Base-by-base conservation (phyloP, 1,140 invertebrate genomes). In the Lordiphosa clarofinis region DNA sequence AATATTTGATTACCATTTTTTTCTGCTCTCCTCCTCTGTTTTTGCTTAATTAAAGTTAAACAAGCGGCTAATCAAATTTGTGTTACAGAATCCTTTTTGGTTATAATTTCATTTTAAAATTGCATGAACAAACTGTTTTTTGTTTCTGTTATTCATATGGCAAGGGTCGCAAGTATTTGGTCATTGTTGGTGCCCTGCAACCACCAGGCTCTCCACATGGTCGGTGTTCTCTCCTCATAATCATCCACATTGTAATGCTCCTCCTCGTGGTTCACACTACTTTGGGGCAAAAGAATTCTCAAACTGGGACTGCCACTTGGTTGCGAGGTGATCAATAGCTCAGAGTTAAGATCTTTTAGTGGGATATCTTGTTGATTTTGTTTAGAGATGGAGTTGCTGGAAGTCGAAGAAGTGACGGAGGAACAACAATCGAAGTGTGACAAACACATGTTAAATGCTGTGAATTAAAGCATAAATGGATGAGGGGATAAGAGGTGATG, bases 31-130 rank as follows among this genome's bases (percentile, higher is more conserved):
- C 58, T 39, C 38, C 24, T 57, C 44, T 54, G 53, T 42, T 40
- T 39, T 46, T 60, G 73, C 68, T 84, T 76, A 82, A 82, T 82
- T 84, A 84, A 84, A 84, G 78, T 78, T 84, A 84, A 84, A 84
- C 78, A 78, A 82, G 78, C 78, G 70, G 78, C 78, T 84, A 84
- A 84, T 84, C 73, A 84, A 84, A 84, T 84, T 84, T 84, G 62
- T 73, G 84, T 84, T 84, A 69, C 59, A 66, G 37, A 54, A 55
- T 33, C 36, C 21, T 38, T 40, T 64, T 46, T 36, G 63, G 63
- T 67, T 46, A 63, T 82, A 82, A 82, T 82, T 82, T 82, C 59
- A 73, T 82, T 82, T 82, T 76, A 82, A 82, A 82, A 82, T 82
- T 82, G 59, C 63, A 82, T 69, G 54, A 49, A 35, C 35, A 31